phyloP scores from a whole-genome alignment of 2,888 invertebrate species.

The Coenonympha arcania region DNA sequence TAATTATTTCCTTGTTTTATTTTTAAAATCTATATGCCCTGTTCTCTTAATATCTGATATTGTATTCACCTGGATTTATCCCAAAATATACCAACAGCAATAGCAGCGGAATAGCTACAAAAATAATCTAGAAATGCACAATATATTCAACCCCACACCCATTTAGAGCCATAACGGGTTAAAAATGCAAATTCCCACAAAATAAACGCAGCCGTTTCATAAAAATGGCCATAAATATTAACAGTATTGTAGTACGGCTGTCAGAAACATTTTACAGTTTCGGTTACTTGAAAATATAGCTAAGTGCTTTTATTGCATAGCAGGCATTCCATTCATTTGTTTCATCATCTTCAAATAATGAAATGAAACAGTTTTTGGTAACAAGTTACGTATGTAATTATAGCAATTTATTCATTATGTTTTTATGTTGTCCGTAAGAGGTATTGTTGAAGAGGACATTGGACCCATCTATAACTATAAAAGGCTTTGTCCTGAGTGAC shows the following conservation, averaged over 20 bases:
- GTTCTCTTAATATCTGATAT: not conserved
- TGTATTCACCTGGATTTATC: not conserved
- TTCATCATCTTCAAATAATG: no score
- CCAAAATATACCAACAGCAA: not conserved
- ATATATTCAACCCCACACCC: conserved; percentile 14
- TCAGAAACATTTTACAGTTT: conserved; percentile 5
- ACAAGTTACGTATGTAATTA: no score
- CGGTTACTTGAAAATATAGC: not conserved
- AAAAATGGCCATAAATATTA: conserved; percentile 13
- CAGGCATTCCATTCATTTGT: not conserved
- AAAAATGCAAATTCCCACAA: conserved; percentile 19
- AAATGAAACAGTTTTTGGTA: no score
- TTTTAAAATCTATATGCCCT: no score
- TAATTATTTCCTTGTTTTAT: no score
- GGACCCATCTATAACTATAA: no score
- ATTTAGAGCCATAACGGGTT: conserved; percentile 20
- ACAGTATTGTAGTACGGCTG: conserved; percentile 5
- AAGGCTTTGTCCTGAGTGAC: no score
- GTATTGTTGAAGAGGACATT: no score
- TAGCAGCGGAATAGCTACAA: no score
- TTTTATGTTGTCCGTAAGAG: no score
- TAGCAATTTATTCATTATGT: no score
- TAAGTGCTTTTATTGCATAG: not conserved
- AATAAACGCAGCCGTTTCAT: conserved; percentile 8
- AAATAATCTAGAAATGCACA: conserved; percentile 3